These are phyloP conservation scores for Gymnocheta viridis DNA, from an alignment of 2,888 invertebrate species.

Conservation along the genomic window DNA sequence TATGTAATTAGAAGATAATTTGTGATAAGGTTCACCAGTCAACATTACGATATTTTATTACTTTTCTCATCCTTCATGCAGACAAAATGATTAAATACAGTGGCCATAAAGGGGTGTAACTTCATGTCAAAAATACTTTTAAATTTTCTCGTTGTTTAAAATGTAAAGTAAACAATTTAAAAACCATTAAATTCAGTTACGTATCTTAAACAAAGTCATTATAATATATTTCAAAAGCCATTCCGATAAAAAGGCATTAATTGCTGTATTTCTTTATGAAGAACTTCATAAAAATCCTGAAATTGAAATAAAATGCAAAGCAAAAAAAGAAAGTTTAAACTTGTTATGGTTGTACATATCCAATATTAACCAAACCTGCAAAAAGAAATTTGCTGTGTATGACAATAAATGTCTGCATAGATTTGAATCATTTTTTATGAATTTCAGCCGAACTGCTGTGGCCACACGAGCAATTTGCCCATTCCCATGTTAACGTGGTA, in stretches of 20 bases:
- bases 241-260: not conserved
- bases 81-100: slow-evolving; percentile 27
- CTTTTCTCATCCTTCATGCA: slow-evolving; percentile 2
- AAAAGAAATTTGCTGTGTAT: too few species aligned
- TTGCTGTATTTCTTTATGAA: not conserved
- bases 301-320: too few species aligned
- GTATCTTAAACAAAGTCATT: slow-evolving; percentile 46
- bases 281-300: too few species aligned
- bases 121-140: not conserved
- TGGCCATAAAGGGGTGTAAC: slow-evolving; percentile 48
- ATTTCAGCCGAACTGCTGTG: too few species aligned
- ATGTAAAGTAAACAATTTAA: slow-evolving; percentile 55
- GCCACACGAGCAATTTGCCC: too few species aligned
- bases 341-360: too few species aligned
- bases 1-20: slow-evolving; percentile 53
- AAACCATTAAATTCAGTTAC: slow-evolving; percentile 53
- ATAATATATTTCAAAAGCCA: slow-evolving; percentile 9
- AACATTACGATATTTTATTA: slow-evolving; percentile 30
- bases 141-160: not conserved
- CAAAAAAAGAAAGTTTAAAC: too few species aligned
- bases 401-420: too few species aligned
- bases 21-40: slow-evolving; percentile 26
- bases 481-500: too few species aligned
- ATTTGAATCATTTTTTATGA: too few species aligned
- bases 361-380: too few species aligned